Conservation (phyloP, 1,140 invertebrate species). For the Drosophila prosaltans region DNA sequence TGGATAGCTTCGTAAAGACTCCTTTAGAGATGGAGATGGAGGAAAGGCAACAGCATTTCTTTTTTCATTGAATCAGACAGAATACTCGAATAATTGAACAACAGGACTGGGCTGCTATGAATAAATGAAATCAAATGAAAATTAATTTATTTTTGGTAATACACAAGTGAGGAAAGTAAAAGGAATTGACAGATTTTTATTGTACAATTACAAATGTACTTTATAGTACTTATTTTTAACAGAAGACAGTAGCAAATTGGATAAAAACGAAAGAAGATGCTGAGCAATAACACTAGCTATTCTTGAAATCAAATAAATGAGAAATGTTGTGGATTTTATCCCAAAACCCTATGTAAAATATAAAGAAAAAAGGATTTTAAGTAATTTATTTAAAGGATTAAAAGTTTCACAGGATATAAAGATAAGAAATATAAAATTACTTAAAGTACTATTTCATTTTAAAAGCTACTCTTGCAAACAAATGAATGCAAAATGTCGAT, state of each 20-base stretch:
- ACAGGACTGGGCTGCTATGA: conserved; percentile 9
- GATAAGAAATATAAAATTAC: too few relatives aligned
- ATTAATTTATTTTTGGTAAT: conserved; percentile 12
- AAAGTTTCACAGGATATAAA: too few relatives aligned
- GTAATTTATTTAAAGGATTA: too few relatives aligned
- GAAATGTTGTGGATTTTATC: too few relatives aligned
- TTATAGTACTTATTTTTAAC: not conserved
- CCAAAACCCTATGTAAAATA: too few relatives aligned
- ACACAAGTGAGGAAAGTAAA: not conserved
- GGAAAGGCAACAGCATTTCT: conserved; percentile 26
- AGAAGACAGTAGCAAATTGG: not conserved
- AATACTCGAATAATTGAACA: conserved; percentile 63
- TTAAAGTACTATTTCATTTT: too few relatives aligned
- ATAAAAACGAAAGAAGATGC: not conserved
- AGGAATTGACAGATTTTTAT: not conserved
- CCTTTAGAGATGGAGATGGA: not conserved
- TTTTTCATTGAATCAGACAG: conserved; percentile 56
- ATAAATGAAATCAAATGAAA: conserved; percentile 11
- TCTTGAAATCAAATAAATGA: too few relatives aligned
- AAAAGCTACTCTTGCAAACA: too few relatives aligned
- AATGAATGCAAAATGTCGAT: too few relatives aligned
- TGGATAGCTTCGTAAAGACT: not conserved
- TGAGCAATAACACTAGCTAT: too few relatives aligned
- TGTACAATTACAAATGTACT: not conserved
- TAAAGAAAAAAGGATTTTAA: too few relatives aligned